A percentile compares a stretch with the other conserved stretches of the same genome.
Evolutionary conservation across 2,888 invertebrate species (phyloP).

Genomic region (Eupithecia tripunctaria): DNA sequence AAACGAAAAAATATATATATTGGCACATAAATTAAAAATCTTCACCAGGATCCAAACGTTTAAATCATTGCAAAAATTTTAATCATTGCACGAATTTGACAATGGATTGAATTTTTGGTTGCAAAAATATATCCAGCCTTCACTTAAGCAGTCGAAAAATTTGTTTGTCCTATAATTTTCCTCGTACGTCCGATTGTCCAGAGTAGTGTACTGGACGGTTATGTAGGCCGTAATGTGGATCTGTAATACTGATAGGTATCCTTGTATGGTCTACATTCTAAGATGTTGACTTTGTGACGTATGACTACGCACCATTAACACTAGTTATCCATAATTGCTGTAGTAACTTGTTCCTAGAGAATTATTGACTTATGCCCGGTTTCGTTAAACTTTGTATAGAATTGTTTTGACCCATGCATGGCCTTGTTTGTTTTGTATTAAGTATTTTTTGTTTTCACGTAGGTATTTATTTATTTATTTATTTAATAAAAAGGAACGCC

Average conservation of each 20-base stretch:
- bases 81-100: background rate
- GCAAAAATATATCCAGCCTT: background rate
- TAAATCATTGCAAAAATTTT: background rate
- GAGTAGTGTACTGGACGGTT: background rate
- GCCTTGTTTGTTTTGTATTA: background rate
- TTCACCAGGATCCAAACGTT: background rate
- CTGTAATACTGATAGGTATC: background rate
- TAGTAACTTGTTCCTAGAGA: background rate
- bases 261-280: slow-evolving; percentile 4
- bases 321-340: slow-evolving; percentile 3
- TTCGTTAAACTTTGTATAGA: background rate
- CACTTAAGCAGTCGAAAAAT: background rate
- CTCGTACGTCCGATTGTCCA: background rate
- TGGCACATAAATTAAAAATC: background rate
- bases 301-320: slow-evolving; percentile 3
- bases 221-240: background rate
- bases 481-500: too few species aligned
- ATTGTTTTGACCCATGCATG: background rate
- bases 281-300: slow-evolving; percentile 5
- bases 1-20: background rate
- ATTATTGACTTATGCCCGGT: background rate
- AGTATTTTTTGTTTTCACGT: background rate
- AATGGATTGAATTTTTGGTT: background rate
- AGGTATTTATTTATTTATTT: too few species aligned
- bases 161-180: slow-evolving; percentile 4